Conservation (phyloP, 2,888 invertebrate genomes). For the Thera obeliscata region DNA sequence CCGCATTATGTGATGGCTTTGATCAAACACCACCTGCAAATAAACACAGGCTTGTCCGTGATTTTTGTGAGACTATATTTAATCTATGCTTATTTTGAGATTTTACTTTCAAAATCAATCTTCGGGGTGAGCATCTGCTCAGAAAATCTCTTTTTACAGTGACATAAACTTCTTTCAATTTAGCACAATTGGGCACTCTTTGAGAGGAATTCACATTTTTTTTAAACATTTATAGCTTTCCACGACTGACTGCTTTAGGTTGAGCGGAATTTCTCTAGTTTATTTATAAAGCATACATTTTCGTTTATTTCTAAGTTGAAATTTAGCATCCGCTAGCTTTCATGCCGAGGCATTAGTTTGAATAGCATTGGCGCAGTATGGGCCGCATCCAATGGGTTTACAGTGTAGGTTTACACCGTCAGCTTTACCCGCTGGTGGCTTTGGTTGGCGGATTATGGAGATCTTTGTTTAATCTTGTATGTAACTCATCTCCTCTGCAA, state of each 20-base stretch:
- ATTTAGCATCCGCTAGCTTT: slow-evolving; percentile 49
- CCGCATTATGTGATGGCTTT: slow-evolving; percentile 56
- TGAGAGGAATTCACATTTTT: too few species aligned
- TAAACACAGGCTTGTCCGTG: slow-evolving; percentile 45
- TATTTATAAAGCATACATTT: neutral
- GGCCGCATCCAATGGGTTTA: slow-evolving; percentile 29
- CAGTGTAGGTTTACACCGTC: slow-evolving; percentile 25
- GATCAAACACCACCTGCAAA: slow-evolving; percentile 58
- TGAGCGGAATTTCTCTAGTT: too few species aligned
- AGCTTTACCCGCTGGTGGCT: slow-evolving; percentile 23
- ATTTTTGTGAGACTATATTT: slow-evolving; percentile 37
- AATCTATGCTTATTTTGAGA: slow-evolving; percentile 28
- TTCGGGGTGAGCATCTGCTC: neutral
- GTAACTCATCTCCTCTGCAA: slow-evolving; percentile 15
- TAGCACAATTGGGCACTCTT: too few species aligned
- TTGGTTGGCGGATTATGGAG: slow-evolving; percentile 24
- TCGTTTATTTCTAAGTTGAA: slow-evolving; percentile 18
- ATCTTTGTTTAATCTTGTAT: slow-evolving; percentile 22
- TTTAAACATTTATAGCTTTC: too few species aligned
- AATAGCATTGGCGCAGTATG: slow-evolving; percentile 32
- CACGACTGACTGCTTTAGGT: too few species aligned
- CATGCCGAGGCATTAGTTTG: slow-evolving; percentile 43
- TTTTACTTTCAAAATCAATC: slow-evolving; percentile 15
- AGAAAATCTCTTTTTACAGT: too few species aligned
- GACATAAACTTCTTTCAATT: too few species aligned